A percentile compares a stretch with the other conserved stretches of the same genome.
These are phyloP conservation scores for Ancistrus triradiatus DNA, from an alignment of 2,113 vertebrate species.

Conservation along the genomic window DNA sequence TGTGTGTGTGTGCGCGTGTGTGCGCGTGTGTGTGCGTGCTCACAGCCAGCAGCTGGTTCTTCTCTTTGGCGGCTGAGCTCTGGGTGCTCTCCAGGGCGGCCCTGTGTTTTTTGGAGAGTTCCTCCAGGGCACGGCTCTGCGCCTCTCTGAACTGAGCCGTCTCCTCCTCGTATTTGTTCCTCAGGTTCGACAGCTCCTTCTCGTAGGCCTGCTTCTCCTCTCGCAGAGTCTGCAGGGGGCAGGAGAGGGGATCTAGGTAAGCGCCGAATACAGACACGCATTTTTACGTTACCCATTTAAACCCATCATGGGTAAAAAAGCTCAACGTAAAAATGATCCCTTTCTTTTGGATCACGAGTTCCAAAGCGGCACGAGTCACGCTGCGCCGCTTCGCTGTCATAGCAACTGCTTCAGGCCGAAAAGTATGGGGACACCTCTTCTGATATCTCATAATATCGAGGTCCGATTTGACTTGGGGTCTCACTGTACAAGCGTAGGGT, in stretches of 20 bases:
- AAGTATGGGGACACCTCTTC: too few species aligned
- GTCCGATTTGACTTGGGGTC: too few species aligned
- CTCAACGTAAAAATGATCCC: too few species aligned
- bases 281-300: too few species aligned
- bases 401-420: too few species aligned
- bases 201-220: constrained; percentile 89
- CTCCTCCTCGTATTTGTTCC: constrained; percentile 82
- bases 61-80: constrained; percentile 78
- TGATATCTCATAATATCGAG: too few species aligned
- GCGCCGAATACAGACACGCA: too few species aligned
- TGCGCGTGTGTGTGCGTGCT: constrained; percentile 48
- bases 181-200: constrained; percentile 80
- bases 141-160: constrained; percentile 80
- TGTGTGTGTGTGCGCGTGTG: constrained; percentile 6
- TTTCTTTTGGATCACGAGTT: too few species aligned
- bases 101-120: constrained; percentile 86
- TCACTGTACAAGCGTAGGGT: too few species aligned
- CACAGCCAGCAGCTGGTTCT: constrained; percentile 84
- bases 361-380: too few species aligned
- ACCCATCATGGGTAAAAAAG: too few species aligned
- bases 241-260: neutral
- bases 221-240: constrained; percentile 74
- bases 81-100: constrained; percentile 80
- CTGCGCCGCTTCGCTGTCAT: too few species aligned
- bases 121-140: constrained; percentile 87